Evolutionary conservation across 1,140 invertebrate genomes (phyloP).

Genomic region (Drosophila funebris): DNA sequence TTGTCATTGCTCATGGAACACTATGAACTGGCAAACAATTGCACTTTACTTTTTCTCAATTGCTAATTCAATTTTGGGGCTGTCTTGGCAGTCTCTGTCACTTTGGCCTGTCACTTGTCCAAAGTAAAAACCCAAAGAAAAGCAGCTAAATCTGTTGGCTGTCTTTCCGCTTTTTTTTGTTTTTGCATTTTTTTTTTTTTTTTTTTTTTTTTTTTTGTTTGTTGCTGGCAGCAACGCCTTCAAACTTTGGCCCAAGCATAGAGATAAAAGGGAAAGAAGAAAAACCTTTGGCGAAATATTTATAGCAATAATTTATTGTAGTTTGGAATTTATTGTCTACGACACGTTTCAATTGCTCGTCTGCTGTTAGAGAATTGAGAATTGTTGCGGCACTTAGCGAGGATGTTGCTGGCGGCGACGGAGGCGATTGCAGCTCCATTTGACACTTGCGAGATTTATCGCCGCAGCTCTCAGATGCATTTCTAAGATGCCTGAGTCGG

Average conservation of each 20-base stretch:
- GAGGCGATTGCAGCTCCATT: slow-evolving; percentile 52
- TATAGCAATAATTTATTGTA: slow-evolving; percentile 82
- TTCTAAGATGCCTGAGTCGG: slow-evolving; percentile 78
- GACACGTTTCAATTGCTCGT: slow-evolving; percentile 80
- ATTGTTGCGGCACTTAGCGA: slow-evolving; percentile 72
- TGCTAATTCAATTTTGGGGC: slow-evolving; percentile 76
- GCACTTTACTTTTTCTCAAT: slow-evolving; percentile 48
- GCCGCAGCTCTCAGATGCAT: slow-evolving; percentile 68
- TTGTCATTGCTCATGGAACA: slow-evolving; percentile 51
- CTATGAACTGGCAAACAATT: slow-evolving; percentile 41
- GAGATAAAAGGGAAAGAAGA: slow-evolving; percentile 10
- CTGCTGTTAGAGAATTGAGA: slow-evolving; percentile 69
- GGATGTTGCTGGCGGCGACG: slow-evolving; percentile 53
- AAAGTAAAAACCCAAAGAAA: slow-evolving; percentile 9
- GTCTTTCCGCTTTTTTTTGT: slow-evolving; percentile 1
- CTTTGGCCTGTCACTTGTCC: slow-evolving; percentile 46
- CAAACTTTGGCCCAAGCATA: slow-evolving; percentile 33
- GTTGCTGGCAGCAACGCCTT: slow-evolving; percentile 36
- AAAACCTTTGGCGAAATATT: slow-evolving; percentile 77
- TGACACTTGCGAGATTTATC: slow-evolving; percentile 82
- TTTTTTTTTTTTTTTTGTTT: not conserved
- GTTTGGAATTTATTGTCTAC: slow-evolving; percentile 82
- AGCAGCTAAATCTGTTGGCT: slow-evolving; percentile 3
- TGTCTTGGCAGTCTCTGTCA: slow-evolving; percentile 64
- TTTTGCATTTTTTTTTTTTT: not conserved